A percentile compares a stretch with the other conserved stretches of the same genome.
Conservation (phyloP, 2,113 vertebrate species). For the Macroglossus sobrinus region DNA sequence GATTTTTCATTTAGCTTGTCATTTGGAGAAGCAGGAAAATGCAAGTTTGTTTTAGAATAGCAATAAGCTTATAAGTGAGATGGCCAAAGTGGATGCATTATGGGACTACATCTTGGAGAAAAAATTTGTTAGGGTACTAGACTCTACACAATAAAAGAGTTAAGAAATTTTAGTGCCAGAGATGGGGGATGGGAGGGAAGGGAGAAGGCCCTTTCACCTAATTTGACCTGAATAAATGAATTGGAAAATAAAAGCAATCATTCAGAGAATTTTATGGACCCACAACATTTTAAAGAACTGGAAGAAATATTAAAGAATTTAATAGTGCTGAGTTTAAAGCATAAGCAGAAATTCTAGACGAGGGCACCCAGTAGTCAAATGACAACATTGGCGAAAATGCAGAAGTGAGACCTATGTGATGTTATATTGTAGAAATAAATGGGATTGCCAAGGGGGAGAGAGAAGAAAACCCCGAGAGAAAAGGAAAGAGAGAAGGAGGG, state of each 20-base stretch:
- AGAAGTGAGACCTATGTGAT: not conserved
- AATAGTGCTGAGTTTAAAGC: not conserved
- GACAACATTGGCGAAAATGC: not conserved
- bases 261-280: not conserved
- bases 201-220: not conserved
- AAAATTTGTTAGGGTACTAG: not conserved
- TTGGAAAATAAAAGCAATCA: not conserved
- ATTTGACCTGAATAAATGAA: not conserved
- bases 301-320: not conserved
- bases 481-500: not conserved
- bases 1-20: conserved; percentile 44
- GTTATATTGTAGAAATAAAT: not conserved
- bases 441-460: not conserved
- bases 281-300: not conserved
- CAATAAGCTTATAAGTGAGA: not conserved
- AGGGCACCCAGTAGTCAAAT: not conserved
- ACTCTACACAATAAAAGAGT: not conserved
- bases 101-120: not conserved
- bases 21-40: conserved; percentile 41
- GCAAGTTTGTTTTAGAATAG: conserved; percentile 5
- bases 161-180: not conserved
- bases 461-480: not conserved
- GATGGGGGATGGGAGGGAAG: not conserved
- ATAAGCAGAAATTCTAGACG: not conserved
- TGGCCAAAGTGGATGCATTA: not conserved